Percentiles rank a stretch among this genome's conserved stretches.
Conservation (phyloP, 2,888 invertebrate genomes). For the Pegoplata infirma region DNA sequence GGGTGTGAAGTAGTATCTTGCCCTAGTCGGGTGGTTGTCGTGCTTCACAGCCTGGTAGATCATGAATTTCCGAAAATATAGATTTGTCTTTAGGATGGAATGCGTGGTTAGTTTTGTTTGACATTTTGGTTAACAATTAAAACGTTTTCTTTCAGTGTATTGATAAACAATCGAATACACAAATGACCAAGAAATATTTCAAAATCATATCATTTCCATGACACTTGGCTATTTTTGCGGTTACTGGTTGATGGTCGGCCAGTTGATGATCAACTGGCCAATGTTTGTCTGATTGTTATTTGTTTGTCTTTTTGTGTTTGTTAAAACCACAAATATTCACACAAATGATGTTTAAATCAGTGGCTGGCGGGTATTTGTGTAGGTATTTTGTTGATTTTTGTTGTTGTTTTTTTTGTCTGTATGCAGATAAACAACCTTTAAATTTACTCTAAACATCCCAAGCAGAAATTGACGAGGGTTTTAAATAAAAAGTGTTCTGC, state of each 20-base stretch:
- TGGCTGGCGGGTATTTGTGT: constrained; percentile 41
- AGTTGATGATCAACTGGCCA: background rate
- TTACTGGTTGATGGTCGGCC: background rate
- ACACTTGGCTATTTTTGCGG: constrained; percentile 45
- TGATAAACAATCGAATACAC: background rate
- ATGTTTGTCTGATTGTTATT: constrained; percentile 3
- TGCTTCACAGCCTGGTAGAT: too few relatives aligned
- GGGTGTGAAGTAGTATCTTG: too few relatives aligned
- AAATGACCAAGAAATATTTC: constrained; percentile 30
- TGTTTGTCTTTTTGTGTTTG: constrained; percentile 23
- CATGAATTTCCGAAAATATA: too few relatives aligned
- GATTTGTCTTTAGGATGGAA: too few relatives aligned
- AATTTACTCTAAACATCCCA: constrained; percentile 16
- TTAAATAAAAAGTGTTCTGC: too few relatives aligned
- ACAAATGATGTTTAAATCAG: constrained; percentile 53
- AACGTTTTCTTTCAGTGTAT: too few relatives aligned
- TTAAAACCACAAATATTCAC: constrained; percentile 53
- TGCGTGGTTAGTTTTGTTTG: too few relatives aligned
- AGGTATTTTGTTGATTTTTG: too few relatives aligned
- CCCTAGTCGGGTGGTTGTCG: too few relatives aligned
- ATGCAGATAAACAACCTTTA: constrained; percentile 19
- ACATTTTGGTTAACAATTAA: too few relatives aligned
- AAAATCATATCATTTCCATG: constrained; percentile 41
- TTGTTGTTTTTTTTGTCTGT: background rate
- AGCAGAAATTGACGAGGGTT: too few relatives aligned